Percentiles rank a stretch among this genome's conserved stretches.
Conservation (phyloP, 2,113 vertebrate species). For the Oophaga pumilio region DNA sequence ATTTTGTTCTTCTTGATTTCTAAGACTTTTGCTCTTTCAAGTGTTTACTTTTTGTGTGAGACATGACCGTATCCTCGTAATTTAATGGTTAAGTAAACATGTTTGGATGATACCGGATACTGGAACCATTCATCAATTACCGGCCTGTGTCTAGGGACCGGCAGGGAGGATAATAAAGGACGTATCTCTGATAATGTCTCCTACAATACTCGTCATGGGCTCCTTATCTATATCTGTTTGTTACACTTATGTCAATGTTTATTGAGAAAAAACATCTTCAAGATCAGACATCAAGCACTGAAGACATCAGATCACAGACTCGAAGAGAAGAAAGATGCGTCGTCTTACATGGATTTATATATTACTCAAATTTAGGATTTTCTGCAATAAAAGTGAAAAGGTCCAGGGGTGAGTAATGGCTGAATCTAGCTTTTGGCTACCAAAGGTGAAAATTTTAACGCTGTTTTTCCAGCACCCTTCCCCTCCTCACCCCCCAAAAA, state of each 20-base stretch:
- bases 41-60: background rate
- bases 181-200: constrained; percentile 33
- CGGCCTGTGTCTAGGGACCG: constrained; percentile 15
- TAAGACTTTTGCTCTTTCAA: background rate
- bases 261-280: constrained; percentile 27
- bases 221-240: constrained; percentile 27
- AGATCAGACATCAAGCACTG: background rate
- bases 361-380: background rate
- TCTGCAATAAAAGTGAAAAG: no score
- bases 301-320: background rate
- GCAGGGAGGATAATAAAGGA: constrained; percentile 13
- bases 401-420: no score
- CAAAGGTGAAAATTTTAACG: no score
- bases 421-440: no score
- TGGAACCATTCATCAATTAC: constrained; percentile 15
- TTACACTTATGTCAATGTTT: constrained; percentile 36
- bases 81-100: constrained; percentile 20
- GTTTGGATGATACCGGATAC: constrained; percentile 3
- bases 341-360: background rate
- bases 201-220: constrained; percentile 3
- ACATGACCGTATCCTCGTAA: constrained; percentile 4
- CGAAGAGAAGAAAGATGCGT: background rate
- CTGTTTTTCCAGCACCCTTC: no score
- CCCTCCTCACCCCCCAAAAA: no score
- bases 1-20: background rate